These are phyloP conservation scores for Harpalus rufipes DNA, from an alignment of 2,888 invertebrate species.

Conservation along the genomic window DNA sequence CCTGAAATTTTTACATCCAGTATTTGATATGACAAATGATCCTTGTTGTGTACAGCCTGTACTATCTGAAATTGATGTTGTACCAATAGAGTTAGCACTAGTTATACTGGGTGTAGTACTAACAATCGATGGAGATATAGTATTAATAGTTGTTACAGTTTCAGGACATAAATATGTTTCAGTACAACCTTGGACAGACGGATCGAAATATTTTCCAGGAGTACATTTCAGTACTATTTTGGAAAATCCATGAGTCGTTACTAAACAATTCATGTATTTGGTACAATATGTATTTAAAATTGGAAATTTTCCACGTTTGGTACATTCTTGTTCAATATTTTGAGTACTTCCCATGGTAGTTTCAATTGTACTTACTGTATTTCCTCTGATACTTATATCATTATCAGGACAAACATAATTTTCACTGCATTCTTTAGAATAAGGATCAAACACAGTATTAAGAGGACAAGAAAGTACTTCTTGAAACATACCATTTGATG, in stretches of 20 bases:
- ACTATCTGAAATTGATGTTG: neutral
- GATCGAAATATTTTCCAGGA: neutral
- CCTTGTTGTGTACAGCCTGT: neutral
- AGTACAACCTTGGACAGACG: slow-evolving; percentile 15
- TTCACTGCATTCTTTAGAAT: neutral
- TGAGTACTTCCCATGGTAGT: neutral
- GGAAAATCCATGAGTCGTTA: slow-evolving; percentile 36
- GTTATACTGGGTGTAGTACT: neutral
- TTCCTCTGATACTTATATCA: neutral
- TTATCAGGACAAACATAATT: slow-evolving; percentile 8
- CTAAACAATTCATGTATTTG: slow-evolving; percentile 15
- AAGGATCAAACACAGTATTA: slow-evolving; percentile 28
- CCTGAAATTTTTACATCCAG: neutral
- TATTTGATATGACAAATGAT: neutral
- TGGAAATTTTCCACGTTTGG: slow-evolving; percentile 2
- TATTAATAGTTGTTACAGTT: neutral
- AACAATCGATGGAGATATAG: neutral
- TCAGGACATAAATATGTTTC: slow-evolving; percentile 33
- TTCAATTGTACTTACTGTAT: neutral
- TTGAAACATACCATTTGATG: neutral
- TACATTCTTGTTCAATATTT: neutral
- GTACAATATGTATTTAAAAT: slow-evolving; percentile 12
- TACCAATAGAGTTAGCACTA: neutral
- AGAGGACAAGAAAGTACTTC: slow-evolving; percentile 11
- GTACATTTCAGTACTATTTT: slow-evolving; percentile 15